A percentile compares a stretch with the other conserved stretches of the same genome.
phyloP scores from a whole-genome alignment of 2,113 vertebrate genomes.

The Heteronetta atricapilla region DNA sequence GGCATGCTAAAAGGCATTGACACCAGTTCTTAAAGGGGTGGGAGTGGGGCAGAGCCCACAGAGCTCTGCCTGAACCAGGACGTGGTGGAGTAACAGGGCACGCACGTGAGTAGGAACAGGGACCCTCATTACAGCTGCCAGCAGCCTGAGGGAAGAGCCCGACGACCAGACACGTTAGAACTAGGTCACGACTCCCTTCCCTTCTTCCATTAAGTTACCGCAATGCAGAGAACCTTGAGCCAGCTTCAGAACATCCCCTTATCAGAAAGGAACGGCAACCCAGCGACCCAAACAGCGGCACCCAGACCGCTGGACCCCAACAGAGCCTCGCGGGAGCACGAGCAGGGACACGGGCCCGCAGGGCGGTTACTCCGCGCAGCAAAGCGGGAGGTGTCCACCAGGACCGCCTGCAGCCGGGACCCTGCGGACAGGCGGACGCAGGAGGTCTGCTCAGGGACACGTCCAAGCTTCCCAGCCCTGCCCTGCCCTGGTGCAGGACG shows the following conservation, averaged over 20 bases:
- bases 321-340: fast-evolving
- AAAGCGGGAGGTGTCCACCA: neutral
- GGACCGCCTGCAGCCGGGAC: fast-evolving
- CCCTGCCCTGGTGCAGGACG: neutral
- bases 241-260: neutral
- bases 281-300: fast-evolving
- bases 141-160: neutral
- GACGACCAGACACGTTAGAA: neutral
- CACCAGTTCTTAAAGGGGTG: fast-evolving
- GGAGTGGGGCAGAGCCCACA: neutral
- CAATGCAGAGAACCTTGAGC: neutral
- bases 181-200: neutral
- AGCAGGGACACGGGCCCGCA: too few species aligned
- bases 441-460: neutral
- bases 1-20: fast-evolving
- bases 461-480: neutral
- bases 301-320: neutral
- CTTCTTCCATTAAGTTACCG: neutral
- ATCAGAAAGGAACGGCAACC: fast-evolving
- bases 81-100: neutral
- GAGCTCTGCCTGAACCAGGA: neutral
- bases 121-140: neutral
- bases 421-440: neutral
- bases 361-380: too few species aligned
- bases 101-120: neutral